Evolutionary conservation across 2,797 vertebrate genomes (phyloP).

Genomic region (Gymnoscopelus braueri): DNA sequence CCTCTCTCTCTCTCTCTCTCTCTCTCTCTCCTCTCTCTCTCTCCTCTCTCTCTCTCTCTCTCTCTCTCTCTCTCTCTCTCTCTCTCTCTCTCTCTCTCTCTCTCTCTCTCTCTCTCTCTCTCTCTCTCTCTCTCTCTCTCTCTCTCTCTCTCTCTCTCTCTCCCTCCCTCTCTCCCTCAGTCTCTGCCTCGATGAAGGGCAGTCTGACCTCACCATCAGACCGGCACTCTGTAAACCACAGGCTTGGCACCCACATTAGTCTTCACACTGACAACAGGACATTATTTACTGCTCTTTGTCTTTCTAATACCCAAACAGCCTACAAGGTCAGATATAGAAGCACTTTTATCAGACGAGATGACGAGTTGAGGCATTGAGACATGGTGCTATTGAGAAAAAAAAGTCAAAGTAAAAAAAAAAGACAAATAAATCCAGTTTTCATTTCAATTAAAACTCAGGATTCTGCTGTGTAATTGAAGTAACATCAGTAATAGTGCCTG

Average conservation of each 20-base stretch:
- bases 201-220: constrained; percentile 45
- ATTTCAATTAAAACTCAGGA: too few relatives aligned
- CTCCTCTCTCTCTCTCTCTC: background rate
- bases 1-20: background rate
- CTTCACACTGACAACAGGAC: constrained; percentile 15
- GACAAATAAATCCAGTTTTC: too few relatives aligned
- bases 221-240: constrained; percentile 1
- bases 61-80: background rate
- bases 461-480: too few relatives aligned
- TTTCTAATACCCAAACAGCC: background rate
- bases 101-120: background rate
- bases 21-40: background rate
- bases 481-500: too few relatives aligned
- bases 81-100: background rate
- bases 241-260: constrained; percentile 15
- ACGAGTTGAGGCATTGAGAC: too few relatives aligned
- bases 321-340: background rate
- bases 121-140: background rate
- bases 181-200: constrained; percentile 57
- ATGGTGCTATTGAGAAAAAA: too few relatives aligned
- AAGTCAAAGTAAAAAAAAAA: too few relatives aligned
- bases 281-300: constrained; percentile 2
- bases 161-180: background rate
- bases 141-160: background rate
- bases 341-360: too few relatives aligned